Evolutionary conservation across 2,888 invertebrate species (phyloP).

Genomic region (Ormyrus pomaceus): DNA sequence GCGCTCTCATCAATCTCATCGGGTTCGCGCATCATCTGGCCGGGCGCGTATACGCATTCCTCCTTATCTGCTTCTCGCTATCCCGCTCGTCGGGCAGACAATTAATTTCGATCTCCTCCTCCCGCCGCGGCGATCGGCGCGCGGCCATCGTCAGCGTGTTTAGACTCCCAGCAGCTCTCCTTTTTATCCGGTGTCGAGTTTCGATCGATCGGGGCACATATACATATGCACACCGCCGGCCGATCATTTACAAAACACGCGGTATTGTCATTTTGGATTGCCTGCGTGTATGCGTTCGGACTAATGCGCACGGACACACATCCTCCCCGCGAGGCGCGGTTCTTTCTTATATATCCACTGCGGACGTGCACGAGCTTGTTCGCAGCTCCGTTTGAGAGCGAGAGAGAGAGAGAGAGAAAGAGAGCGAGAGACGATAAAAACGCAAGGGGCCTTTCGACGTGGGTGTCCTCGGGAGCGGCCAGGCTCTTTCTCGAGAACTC

Average conservation of each 20-base stretch:
- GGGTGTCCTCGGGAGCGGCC: conserved; percentile 39
- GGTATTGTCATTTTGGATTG: conserved; percentile 66
- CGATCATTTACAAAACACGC: conserved; percentile 71
- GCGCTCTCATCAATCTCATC: conserved; percentile 24
- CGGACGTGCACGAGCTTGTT: no score
- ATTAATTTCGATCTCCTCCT: conserved; percentile 32
- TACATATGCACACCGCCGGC: background rate
- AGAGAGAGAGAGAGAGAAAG: no score
- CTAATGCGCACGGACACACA: conserved; percentile 19
- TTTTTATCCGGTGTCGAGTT: conserved; percentile 71
- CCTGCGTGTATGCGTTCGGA: background rate
- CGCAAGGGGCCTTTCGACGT: conserved; percentile 22
- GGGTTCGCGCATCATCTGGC: conserved; percentile 1
- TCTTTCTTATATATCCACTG: no score
- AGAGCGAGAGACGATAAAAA: conserved; percentile 25
- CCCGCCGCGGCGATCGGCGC: no score
- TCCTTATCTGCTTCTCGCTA: conserved; percentile 18
- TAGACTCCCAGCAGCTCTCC: conserved; percentile 63
- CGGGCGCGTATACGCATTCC: background rate
- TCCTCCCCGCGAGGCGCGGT: no score
- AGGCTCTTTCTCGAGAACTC: conserved; percentile 4
- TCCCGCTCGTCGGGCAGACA: background rate
- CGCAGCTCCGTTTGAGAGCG: no score
- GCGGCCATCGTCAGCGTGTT: conserved; percentile 60
- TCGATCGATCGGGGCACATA: conserved; percentile 61